phyloP scores from a whole-genome alignment of 2,113 vertebrate species.

The Leucoraja erinaceus region DNA sequence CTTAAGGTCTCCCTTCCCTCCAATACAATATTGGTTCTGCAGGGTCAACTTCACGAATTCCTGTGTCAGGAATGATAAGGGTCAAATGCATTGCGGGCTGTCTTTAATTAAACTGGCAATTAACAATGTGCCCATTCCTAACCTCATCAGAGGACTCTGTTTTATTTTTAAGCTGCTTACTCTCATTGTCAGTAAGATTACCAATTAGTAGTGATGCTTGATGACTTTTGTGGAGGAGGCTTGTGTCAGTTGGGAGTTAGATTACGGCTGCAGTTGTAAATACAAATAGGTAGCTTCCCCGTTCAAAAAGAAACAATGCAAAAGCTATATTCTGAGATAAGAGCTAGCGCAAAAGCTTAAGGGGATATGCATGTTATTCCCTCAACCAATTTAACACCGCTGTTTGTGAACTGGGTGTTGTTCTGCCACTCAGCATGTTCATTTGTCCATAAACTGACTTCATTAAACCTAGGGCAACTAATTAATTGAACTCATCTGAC shows the following conservation, averaged over 20 bases:
- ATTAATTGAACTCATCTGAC: conserved; percentile 50
- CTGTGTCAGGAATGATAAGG: neutral
- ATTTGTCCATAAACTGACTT: conserved; percentile 60
- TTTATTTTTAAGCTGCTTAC: neutral
- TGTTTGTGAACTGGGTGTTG: conserved; percentile 52
- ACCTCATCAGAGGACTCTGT: neutral
- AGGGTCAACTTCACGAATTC: neutral
- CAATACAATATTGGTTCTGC: neutral
- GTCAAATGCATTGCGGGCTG: neutral
- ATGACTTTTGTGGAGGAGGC: neutral
- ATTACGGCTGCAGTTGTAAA: neutral
- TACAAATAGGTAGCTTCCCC: neutral
- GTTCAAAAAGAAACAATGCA: neutral
- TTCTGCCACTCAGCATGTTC: conserved; percentile 51
- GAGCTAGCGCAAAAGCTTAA: conserved; percentile 54
- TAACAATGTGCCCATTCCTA: neutral
- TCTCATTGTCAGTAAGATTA: neutral
- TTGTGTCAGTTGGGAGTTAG: neutral
- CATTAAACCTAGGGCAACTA: conserved; percentile 63
- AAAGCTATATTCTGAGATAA: conserved; percentile 47
- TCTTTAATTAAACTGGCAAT: conserved; percentile 28
- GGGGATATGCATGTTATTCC: conserved; percentile 46
- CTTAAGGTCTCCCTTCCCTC: neutral
- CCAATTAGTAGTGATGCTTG: neutral
- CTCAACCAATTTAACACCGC: conserved; percentile 45